Evolutionary conservation across 2,113 vertebrate species (phyloP).

Genomic region (Pterocles orientalis): DNA sequence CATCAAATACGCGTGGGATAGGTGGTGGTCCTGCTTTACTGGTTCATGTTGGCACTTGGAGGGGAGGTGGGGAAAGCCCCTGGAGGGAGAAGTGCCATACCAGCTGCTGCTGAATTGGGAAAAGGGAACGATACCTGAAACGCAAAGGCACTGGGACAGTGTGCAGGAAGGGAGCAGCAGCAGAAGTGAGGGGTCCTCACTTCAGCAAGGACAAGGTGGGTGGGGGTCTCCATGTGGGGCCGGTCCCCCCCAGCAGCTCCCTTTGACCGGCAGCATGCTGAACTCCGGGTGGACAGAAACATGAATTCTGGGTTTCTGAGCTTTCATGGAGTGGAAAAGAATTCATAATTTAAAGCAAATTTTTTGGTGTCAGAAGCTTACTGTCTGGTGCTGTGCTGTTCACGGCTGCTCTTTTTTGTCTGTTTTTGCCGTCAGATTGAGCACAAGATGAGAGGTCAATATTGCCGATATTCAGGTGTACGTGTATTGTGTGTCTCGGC

Average conservation of each 20-base stretch:
- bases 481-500: not conserved
- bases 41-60: not conserved
- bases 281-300: not conserved
- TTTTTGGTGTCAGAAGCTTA: not conserved
- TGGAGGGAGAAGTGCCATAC: not conserved
- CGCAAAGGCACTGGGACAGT: not conserved
- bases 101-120: not conserved
- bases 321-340: not conserved
- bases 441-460: not conserved
- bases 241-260: not conserved
- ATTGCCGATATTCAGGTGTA: not conserved
- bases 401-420: not conserved
- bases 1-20: rapidly evolving
- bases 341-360: not conserved
- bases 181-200: not conserved
- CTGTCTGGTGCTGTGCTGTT: not conserved
- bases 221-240: not conserved
- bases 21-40: not conserved
- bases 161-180: not conserved
- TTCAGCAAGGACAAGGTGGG: not conserved
- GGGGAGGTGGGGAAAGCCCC: not conserved
- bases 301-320: not conserved
- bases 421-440: not conserved
- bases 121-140: not conserved
- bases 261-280: not conserved